A percentile compares a stretch with the other conserved stretches of the same genome.
These are phyloP conservation scores for Microtus oregoni DNA, from an alignment of 2,113 vertebrate species.

Conservation along the genomic window DNA sequence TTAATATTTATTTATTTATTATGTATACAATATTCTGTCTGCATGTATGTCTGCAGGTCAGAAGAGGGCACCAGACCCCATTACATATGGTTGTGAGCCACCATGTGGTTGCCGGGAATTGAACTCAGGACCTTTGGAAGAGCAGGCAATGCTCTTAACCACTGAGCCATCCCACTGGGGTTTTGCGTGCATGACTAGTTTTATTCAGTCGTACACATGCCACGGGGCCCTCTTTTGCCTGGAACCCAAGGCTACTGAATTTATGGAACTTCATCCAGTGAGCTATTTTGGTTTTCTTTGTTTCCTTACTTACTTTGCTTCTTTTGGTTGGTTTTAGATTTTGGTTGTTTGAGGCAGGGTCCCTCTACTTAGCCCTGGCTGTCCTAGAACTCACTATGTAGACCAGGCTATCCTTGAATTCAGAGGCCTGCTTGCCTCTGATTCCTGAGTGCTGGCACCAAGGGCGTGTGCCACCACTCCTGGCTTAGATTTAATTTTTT, in stretches of 20 bases:
- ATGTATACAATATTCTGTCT: no score
- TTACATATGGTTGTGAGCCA: no score
- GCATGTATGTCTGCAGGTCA: no score
- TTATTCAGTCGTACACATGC: accelerated
- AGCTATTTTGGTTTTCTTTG: background rate
- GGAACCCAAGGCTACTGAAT: accelerated
- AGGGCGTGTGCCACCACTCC: background rate
- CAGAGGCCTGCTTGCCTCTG: background rate
- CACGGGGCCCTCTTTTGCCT: accelerated
- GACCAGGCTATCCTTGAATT: background rate
- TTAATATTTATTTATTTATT: no score
- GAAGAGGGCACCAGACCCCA: no score
- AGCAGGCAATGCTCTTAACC: no score
- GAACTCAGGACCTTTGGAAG: no score
- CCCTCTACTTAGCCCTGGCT: background rate
- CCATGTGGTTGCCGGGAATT: no score
- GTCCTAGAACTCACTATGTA: background rate
- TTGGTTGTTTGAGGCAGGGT: background rate
- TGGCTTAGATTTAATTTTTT: background rate
- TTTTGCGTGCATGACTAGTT: background rate
- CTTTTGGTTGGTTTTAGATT: background rate
- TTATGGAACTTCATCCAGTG: background rate
- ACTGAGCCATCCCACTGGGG: no score
- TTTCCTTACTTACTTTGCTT: background rate
- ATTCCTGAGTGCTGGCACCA: background rate